Conservation (phyloP, 2,888 invertebrate species). For the Podabrus alpinus region DNA sequence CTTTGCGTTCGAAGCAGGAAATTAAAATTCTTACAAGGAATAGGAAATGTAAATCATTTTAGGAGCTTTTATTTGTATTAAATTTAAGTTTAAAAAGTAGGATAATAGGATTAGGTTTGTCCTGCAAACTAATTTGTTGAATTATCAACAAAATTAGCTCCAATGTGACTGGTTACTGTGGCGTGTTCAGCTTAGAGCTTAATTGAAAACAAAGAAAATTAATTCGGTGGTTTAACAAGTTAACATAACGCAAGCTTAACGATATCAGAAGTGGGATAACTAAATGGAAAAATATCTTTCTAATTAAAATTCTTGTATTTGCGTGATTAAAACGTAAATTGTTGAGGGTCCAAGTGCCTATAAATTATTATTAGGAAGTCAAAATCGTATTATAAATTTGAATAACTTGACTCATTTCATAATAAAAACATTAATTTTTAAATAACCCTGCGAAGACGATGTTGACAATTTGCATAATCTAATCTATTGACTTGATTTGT, state of each 20-base stretch:
- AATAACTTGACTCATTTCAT: not conserved
- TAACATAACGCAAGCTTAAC: not conserved
- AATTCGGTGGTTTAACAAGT: not conserved
- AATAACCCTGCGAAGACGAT: not conserved
- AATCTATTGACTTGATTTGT: not conserved
- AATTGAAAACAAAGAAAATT: not conserved
- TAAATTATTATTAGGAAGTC: not conserved
- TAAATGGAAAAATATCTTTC: not conserved
- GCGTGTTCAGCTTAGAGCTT: not conserved
- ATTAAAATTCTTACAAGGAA: not conserved
- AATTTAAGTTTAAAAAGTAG: not conserved
- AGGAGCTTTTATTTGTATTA: not conserved
- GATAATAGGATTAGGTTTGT: not conserved
- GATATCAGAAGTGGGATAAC: not conserved
- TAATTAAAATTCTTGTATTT: not conserved
- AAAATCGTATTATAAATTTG: not conserved
- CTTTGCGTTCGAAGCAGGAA: not conserved
- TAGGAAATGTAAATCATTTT: not conserved
- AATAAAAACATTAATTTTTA: not conserved
- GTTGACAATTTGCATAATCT: not conserved
- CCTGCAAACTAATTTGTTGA: not conserved
- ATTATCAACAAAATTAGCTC: not conserved
- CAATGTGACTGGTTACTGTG: not conserved
- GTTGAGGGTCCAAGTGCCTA: not conserved
- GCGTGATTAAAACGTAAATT: not conserved